Conservation (phyloP, 2,888 invertebrate species). For the Phortica magna region DNA sequence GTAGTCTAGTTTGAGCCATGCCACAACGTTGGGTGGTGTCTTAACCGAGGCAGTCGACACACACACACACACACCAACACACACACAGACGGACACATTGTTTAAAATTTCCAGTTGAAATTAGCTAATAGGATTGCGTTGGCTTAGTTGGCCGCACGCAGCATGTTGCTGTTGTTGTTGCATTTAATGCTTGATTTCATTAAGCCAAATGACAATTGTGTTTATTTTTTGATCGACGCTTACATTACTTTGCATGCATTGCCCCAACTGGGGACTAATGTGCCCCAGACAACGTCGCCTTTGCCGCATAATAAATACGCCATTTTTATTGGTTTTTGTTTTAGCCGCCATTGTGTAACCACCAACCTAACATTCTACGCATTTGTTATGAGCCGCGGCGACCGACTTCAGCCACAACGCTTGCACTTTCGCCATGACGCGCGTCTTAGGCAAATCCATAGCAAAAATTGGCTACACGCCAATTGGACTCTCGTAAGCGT, state of each 20-base stretch:
- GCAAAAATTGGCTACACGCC: constrained; percentile 36
- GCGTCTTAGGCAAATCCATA: neutral
- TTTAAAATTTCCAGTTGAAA: constrained; percentile 48
- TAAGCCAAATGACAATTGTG: neutral
- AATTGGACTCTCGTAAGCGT: constrained; percentile 10
- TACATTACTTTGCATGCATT: constrained; percentile 56
- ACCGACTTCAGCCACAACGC: neutral
- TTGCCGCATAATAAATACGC: constrained; percentile 64
- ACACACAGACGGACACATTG: constrained; percentile 29
- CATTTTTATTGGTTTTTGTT: neutral
- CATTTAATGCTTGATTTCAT: constrained; percentile 19
- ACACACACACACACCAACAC: constrained; percentile 21
- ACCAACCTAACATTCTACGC: constrained; percentile 64
- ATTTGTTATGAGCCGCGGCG: constrained; percentile 58
- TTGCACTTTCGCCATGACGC: constrained; percentile 36
- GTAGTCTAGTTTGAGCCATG: constrained; percentile 7
- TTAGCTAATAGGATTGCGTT: constrained; percentile 70
- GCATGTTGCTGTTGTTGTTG: constrained; percentile 37
- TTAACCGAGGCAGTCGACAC: neutral
- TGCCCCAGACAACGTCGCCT: constrained; percentile 70
- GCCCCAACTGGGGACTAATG: constrained; percentile 64
- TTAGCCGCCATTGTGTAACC: constrained; percentile 34
- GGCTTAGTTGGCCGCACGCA: constrained; percentile 51
- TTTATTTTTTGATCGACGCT: neutral
- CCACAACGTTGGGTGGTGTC: too few relatives aligned